Conservation (phyloP, 2,888 invertebrate genomes). For the Phasia obesa region DNA sequence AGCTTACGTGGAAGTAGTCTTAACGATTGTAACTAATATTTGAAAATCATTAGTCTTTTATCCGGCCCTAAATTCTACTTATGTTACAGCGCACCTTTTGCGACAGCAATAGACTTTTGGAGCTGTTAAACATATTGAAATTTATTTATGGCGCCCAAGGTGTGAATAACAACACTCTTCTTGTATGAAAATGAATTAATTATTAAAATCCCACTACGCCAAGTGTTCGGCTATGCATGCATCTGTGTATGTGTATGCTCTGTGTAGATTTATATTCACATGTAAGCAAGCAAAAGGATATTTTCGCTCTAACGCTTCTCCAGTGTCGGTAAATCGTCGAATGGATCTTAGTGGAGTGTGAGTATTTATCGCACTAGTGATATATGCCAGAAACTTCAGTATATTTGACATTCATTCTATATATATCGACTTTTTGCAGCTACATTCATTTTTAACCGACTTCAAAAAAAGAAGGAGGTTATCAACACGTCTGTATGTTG, state of each 20-base stretch:
- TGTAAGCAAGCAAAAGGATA: not conserved
- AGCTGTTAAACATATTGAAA: slow-evolving; percentile 49
- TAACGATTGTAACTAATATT: not conserved
- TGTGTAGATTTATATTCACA: not conserved
- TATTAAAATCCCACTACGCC: slow-evolving; percentile 49
- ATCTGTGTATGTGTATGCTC: not conserved
- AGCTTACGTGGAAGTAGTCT: not conserved
- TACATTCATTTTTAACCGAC: too few species aligned
- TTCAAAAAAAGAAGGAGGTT: too few species aligned
- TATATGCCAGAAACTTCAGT: slow-evolving; percentile 54
- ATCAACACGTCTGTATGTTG: too few species aligned
- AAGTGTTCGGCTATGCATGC: not conserved
- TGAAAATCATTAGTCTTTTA: not conserved
- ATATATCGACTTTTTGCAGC: too few species aligned
- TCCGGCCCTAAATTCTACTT: not conserved
- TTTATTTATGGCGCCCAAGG: slow-evolving; percentile 61
- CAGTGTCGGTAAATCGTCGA: slow-evolving; percentile 59
- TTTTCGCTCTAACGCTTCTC: slow-evolving; percentile 21
- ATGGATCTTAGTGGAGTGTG: slow-evolving; percentile 72
- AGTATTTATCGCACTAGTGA: slow-evolving; percentile 76
- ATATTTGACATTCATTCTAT: too few species aligned
- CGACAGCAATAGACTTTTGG: slow-evolving; percentile 21
- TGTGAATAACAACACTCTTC: slow-evolving; percentile 63
- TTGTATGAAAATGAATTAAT: slow-evolving; percentile 65
- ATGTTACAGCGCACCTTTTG: slow-evolving; percentile 7